phyloP scores from a whole-genome alignment of 2,113 vertebrate species.

The Turnix velox region DNA sequence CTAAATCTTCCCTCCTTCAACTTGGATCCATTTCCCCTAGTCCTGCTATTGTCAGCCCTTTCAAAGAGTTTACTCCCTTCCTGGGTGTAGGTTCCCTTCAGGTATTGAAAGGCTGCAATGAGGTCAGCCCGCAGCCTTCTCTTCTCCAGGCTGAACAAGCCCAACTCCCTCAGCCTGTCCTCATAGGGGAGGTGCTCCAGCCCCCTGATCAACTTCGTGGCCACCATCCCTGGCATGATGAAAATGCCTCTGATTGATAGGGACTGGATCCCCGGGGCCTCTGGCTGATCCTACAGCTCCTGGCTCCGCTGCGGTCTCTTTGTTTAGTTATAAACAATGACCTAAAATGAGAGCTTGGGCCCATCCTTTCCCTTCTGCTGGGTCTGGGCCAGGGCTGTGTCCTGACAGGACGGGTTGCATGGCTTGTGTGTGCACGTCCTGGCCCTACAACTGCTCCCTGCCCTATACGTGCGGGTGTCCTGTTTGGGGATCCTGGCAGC shows the following conservation, averaged over 20 bases:
- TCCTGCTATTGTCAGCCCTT: no score
- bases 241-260: not conserved
- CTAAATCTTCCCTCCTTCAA: no score
- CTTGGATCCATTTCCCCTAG: no score
- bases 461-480: not conserved
- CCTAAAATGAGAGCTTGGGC: constrained; percentile 13
- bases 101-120: no score
- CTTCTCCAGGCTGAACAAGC: no score
- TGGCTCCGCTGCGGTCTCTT: not conserved
- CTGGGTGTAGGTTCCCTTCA: no score
- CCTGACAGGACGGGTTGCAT: not conserved
- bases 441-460: no score
- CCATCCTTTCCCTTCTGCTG: not conserved
- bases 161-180: no score
- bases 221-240: not conserved
- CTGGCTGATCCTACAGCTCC: constrained; percentile 1
- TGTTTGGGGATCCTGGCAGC: not conserved
- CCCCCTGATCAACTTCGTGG: no score
- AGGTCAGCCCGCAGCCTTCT: no score
- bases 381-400: not conserved
- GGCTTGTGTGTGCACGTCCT: not conserved
- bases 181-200: no score
- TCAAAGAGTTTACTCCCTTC: no score
- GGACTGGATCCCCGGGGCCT: not conserved
- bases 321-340: constrained; percentile 56